phyloP scores from a whole-genome alignment of 1,140 invertebrate genomes.

The Drosophila sechellia region DNA sequence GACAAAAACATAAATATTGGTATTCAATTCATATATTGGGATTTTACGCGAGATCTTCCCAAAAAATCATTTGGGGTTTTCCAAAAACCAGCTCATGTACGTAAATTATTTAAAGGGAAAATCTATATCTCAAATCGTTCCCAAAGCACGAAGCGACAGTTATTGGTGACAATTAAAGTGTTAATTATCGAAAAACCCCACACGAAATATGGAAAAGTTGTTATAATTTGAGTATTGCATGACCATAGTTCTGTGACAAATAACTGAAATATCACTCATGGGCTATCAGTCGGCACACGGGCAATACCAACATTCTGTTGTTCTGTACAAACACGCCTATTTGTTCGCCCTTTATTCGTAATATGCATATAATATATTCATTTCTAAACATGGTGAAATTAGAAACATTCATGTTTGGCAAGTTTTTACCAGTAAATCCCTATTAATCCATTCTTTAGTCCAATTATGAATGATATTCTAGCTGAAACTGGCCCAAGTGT shows the following conservation, averaged over 20 bases:
- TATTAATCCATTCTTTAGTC: background rate
- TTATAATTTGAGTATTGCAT: conserved; percentile 48
- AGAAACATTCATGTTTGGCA: background rate
- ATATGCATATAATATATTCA: background rate
- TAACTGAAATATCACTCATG: conserved; percentile 15
- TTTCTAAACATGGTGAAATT: conserved; percentile 23
- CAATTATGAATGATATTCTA: no score
- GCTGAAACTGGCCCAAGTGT: no score
- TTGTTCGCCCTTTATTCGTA: background rate
- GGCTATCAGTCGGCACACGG: conserved; percentile 14
- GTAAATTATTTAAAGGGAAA: conserved; percentile 40
- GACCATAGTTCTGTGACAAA: conserved; percentile 28
- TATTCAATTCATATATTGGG: conserved; percentile 15
- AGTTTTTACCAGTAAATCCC: background rate
- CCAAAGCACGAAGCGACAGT: conserved; percentile 49
- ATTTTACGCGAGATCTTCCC: conserved; percentile 10
- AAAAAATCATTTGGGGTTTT: conserved; percentile 38
- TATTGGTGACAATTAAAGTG: conserved; percentile 57
- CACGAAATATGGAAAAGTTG: background rate
- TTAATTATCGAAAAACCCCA: conserved; percentile 49
- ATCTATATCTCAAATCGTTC: conserved; percentile 7
- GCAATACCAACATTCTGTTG: conserved; percentile 1
- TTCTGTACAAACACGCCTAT: conserved; percentile 19
- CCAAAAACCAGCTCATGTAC: conserved; percentile 39
- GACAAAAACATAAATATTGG: conserved; percentile 15